phyloP scores from a whole-genome alignment of 2,113 vertebrate genomes.

The Clarias macrocephalus region DNA sequence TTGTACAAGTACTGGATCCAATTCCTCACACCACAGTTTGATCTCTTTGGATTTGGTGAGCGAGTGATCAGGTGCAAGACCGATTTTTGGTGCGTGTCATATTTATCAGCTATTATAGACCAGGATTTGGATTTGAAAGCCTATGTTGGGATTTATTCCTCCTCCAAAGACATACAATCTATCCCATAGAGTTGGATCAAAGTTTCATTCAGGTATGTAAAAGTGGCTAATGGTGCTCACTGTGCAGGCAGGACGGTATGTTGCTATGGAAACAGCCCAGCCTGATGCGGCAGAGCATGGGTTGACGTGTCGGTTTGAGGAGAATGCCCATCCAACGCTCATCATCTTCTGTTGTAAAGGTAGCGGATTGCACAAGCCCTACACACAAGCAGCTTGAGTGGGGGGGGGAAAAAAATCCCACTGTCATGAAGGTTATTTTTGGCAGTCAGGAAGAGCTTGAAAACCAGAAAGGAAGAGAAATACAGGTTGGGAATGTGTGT shows the following conservation, averaged over 20 bases:
- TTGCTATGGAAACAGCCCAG: conserved; percentile 46
- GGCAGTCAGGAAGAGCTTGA: background rate
- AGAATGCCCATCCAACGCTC: conserved; percentile 20
- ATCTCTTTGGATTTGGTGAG: too few species aligned
- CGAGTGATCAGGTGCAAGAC: too few species aligned
- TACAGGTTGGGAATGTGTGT: background rate
- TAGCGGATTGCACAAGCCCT: conserved; percentile 21
- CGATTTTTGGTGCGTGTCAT: too few species aligned
- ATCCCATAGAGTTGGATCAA: background rate
- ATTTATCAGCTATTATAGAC: background rate
- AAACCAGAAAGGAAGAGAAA: conserved; percentile 4
- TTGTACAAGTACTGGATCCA: too few species aligned
- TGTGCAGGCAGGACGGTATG: conserved; percentile 29
- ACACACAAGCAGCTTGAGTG: background rate
- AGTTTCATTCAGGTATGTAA: background rate
- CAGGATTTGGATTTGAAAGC: background rate
- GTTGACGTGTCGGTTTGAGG: background rate
- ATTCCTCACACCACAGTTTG: too few species aligned
- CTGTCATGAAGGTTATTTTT: conserved; percentile 17
- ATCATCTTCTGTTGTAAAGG: background rate
- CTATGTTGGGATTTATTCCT: background rate
- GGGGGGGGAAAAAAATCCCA: background rate
- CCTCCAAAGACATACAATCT: background rate
- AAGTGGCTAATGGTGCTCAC: background rate
- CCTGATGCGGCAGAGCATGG: conserved; percentile 7